phyloP scores from a whole-genome alignment of 2,113 vertebrate genomes.

The Crotalus tigris region DNA sequence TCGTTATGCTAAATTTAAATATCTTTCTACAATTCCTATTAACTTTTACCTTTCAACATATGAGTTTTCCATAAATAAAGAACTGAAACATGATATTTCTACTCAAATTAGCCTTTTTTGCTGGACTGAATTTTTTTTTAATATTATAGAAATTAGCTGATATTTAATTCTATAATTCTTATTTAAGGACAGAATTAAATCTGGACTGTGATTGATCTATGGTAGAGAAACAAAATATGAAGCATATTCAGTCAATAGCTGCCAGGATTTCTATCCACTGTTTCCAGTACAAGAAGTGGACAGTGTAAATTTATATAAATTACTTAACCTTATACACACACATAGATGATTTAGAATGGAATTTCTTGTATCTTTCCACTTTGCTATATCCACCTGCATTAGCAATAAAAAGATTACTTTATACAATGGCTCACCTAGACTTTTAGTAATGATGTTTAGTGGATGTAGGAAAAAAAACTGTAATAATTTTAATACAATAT shows the following conservation, averaged over 20 bases:
- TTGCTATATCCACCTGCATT: neutral
- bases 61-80: slow-evolving; percentile 68
- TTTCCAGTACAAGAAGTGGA: neutral
- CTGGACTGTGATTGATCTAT: slow-evolving; percentile 43
- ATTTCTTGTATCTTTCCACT: neutral
- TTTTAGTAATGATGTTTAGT: neutral
- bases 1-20: slow-evolving; percentile 43
- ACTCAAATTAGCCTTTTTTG: slow-evolving; percentile 75
- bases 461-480: neutral
- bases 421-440: neutral
- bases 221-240: neutral
- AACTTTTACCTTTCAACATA: slow-evolving; percentile 64
- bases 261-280: neutral
- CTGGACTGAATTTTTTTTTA: slow-evolving; percentile 59
- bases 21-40: slow-evolving; percentile 52
- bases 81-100: slow-evolving; percentile 53
- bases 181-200: slow-evolving; percentile 34
- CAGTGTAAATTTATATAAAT: neutral
- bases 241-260: neutral
- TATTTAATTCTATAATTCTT: slow-evolving; percentile 60
- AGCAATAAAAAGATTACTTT: neutral
- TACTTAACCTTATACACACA: neutral
- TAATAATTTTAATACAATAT: neutral
- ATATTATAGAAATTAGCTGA: slow-evolving; percentile 69
- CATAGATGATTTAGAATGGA: neutral